Percentiles rank a stretch among this genome's conserved stretches.
phyloP scores from a whole-genome alignment of 2,113 vertebrate species.

The Siniperca chuatsi region DNA sequence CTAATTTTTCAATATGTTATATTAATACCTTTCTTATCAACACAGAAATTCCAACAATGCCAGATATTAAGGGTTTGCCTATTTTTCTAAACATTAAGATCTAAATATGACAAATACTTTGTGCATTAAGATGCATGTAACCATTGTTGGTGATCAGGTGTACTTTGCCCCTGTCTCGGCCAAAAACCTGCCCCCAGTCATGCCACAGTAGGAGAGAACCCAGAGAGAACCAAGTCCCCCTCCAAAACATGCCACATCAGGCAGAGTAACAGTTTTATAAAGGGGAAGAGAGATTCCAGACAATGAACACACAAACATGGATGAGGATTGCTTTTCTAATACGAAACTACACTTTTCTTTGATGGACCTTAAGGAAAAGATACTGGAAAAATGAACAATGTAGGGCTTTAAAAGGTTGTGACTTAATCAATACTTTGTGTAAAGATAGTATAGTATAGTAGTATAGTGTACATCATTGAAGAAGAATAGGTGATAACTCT shows the following conservation, averaged over 20 bases:
- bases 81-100: too few species aligned
- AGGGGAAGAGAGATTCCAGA: not conserved
- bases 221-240: not conserved
- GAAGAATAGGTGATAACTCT: slow-evolving; percentile 16
- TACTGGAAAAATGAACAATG: not conserved
- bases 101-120: too few species aligned
- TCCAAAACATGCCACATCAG: not conserved
- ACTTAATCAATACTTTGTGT: not conserved
- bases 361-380: not conserved
- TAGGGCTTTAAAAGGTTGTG: not conserved
- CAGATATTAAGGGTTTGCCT: not conserved
- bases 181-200: not conserved
- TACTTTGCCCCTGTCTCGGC: not conserved
- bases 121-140: too few species aligned
- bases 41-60: not conserved
- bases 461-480: slow-evolving; percentile 3
- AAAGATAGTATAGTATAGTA: not conserved
- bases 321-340: not conserved
- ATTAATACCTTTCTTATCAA: not conserved
- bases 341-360: not conserved
- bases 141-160: not conserved
- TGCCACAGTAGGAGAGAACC: not conserved
- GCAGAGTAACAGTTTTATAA: not conserved
- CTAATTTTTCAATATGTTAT: too few species aligned
- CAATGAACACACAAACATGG: not conserved